Conservation (phyloP, 2,888 invertebrate species). For the Polietes domitor region DNA sequence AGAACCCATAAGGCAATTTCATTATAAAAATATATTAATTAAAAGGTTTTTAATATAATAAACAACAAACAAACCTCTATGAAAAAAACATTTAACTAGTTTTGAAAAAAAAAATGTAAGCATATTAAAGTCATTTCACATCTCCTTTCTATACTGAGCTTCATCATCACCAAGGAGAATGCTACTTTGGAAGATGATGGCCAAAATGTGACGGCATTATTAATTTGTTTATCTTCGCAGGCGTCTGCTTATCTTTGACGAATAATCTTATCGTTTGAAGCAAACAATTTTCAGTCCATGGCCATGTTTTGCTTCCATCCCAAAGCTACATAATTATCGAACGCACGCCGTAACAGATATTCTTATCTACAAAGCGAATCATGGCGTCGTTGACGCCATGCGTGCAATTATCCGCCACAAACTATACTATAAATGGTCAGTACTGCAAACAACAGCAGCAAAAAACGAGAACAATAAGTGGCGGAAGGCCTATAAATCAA, state of each 20-base stretch:
- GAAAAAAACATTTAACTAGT: too few relatives aligned
- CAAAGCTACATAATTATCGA: background rate
- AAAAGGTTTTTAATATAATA: too few relatives aligned
- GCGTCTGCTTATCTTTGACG: too few relatives aligned
- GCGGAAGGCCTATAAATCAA: slow-evolving; percentile 54
- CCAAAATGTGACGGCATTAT: too few relatives aligned
- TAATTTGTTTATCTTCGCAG: background rate
- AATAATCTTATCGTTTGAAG: background rate
- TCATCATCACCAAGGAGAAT: too few relatives aligned
- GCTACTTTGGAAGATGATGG: too few relatives aligned
- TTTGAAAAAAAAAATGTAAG: too few relatives aligned
- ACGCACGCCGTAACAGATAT: slow-evolving; percentile 25
- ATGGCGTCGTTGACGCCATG: slow-evolving; percentile 33
- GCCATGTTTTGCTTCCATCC: background rate
- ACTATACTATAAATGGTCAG: slow-evolving; percentile 45
- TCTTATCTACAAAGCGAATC: background rate
- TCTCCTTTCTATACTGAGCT: too few relatives aligned
- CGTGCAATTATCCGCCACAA: slow-evolving; percentile 55
- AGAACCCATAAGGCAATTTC: too few relatives aligned
- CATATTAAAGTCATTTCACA: too few relatives aligned
- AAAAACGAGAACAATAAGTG: slow-evolving; percentile 14
- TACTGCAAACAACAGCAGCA: background rate
- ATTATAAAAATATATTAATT: too few relatives aligned
- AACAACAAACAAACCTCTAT: too few relatives aligned
- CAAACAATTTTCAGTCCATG: background rate